These are phyloP conservation scores for Sinocyclocheilus maitianheensis DNA, from an alignment of 2,113 vertebrate species.

Conservation along the genomic window DNA sequence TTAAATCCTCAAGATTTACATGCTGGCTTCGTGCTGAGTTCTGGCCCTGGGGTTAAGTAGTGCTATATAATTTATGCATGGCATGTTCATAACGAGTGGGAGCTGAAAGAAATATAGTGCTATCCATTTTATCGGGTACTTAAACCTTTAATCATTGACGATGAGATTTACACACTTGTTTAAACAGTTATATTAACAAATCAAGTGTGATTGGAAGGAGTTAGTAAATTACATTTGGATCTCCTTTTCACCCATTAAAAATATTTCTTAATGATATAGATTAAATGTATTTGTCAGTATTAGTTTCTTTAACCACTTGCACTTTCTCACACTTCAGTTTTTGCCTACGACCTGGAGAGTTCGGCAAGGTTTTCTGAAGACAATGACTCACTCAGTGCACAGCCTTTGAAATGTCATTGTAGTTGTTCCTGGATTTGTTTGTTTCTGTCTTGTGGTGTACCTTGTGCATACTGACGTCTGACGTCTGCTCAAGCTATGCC, in stretches of 20 bases:
- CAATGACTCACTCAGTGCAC: neutral
- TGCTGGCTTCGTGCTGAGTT: neutral
- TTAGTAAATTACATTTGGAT: neutral
- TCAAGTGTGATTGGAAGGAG: neutral
- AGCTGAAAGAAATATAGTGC: neutral
- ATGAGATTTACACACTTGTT: conserved; percentile 1
- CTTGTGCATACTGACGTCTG: neutral
- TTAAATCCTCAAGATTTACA: neutral
- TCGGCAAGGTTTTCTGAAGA: neutral
- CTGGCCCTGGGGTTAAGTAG: neutral
- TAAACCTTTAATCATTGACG: neutral
- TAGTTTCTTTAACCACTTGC: neutral
- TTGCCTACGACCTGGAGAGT: neutral
- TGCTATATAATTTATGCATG: neutral
- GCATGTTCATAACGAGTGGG: neutral
- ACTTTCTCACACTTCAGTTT: neutral
- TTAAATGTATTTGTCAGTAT: neutral
- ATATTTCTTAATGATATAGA: too few relatives aligned
- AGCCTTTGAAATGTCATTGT: neutral
- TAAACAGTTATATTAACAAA: neutral
- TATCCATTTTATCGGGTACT: neutral
- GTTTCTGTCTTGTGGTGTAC: neutral
- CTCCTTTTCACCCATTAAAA: neutral
- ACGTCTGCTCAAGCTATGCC: neutral
- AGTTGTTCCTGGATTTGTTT: neutral